Conservation (phyloP, 2,797 vertebrate genomes). For the Paramormyrops hopkinsi region DNA sequence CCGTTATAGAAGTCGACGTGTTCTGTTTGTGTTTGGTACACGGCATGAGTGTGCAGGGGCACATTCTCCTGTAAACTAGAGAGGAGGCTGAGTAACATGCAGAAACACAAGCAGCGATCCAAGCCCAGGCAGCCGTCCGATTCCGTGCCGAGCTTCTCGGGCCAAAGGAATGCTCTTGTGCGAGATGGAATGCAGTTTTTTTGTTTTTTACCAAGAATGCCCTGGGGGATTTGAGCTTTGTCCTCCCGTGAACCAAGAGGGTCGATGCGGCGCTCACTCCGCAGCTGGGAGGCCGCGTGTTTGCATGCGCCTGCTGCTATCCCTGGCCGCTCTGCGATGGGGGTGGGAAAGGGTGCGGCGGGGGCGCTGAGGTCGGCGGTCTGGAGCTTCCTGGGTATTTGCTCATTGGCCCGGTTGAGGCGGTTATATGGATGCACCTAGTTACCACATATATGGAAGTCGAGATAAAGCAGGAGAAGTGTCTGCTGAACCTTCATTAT, state of each 20-base stretch:
- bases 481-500: neutral
- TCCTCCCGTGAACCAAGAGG: neutral
- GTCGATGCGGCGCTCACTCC: neutral
- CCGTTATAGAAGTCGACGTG: neutral
- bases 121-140: neutral
- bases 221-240: neutral
- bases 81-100: neutral
- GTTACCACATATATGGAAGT: neutral
- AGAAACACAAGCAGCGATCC: neutral
- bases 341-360: neutral
- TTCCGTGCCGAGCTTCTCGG: neutral
- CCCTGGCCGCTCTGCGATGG: neutral
- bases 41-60: neutral
- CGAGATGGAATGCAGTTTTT: neutral
- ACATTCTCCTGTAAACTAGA: neutral
- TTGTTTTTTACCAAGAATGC: conserved; percentile 7
- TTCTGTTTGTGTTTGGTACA: neutral
- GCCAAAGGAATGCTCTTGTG: neutral
- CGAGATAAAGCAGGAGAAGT: neutral
- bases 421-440: neutral
- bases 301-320: neutral
- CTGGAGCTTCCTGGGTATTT: neutral
- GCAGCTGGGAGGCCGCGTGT: neutral
- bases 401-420: neutral
- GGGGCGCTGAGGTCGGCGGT: neutral